phyloP scores from a whole-genome alignment of 2,113 vertebrate genomes.

The Vidua chalybeata region DNA sequence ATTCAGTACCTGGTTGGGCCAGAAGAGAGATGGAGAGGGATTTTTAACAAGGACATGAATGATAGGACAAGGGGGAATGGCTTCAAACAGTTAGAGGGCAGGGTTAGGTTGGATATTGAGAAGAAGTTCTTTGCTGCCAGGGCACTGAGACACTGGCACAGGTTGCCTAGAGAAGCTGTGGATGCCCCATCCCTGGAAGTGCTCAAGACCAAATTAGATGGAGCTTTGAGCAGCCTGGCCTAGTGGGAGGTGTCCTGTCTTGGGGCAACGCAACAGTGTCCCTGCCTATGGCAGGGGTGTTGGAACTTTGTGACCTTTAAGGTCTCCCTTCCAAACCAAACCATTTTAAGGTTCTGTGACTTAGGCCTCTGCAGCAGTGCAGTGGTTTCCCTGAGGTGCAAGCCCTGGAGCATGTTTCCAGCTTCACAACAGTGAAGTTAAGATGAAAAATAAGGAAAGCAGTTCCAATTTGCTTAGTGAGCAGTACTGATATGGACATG shows the following conservation, averaged over 20 bases:
- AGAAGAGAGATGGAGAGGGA: not conserved
- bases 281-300: accelerated
- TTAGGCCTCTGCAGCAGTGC: not conserved
- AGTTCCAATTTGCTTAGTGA: not conserved
- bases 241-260: not conserved
- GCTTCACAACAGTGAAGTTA: not conserved
- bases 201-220: not conserved
- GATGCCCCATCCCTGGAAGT: not conserved
- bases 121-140: not conserved
- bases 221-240: not conserved
- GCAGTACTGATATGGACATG: not conserved
- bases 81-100: not conserved
- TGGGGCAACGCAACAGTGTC: too few species aligned
- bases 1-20: not conserved
- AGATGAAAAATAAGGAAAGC: not conserved
- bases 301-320: not conserved
- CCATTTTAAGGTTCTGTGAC: not conserved
- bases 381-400: not conserved
- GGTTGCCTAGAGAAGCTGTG: not conserved
- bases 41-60: not conserved
- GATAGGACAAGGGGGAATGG: too few species aligned
- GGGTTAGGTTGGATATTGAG: not conserved
- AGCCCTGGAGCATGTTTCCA: not conserved
- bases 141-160: too few species aligned
- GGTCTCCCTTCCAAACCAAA: not conserved